phyloP scores from a whole-genome alignment of 92 coral and sea anemone genomes.

The Siderastrea radians region DNA sequence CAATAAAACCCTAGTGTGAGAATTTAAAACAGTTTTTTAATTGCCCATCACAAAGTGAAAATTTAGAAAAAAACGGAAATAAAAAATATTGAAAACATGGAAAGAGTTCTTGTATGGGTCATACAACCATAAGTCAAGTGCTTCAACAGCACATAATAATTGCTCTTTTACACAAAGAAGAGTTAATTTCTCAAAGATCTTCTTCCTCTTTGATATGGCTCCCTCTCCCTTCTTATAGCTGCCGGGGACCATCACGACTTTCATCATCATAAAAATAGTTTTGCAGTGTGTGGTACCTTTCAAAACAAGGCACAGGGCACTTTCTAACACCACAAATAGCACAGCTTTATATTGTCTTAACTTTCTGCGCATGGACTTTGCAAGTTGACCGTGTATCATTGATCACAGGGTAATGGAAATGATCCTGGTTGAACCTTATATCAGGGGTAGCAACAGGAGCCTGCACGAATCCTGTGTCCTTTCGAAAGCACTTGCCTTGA shows the following conservation, averaged over 20 bases:
- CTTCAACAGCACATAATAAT: neutral
- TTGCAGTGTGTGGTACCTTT: slow-evolving; percentile 47
- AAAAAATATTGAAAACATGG: slow-evolving; percentile 5
- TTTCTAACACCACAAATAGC: slow-evolving; percentile 49
- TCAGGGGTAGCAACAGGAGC: slow-evolving; percentile 30
- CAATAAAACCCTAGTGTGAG: neutral
- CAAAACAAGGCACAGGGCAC: slow-evolving; percentile 59
- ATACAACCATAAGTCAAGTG: neutral
- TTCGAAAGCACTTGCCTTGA: slow-evolving; percentile 42
- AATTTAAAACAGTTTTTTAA: slow-evolving; percentile 20
- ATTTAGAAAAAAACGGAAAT: neutral
- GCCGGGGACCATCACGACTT: slow-evolving; percentile 20
- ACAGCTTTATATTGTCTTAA: slow-evolving; percentile 49
- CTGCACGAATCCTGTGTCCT: slow-evolving; percentile 11
- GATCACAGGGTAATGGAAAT: slow-evolving; percentile 48
- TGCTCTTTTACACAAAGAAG: neutral
- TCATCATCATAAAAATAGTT: slow-evolving; percentile 39
- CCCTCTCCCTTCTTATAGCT: slow-evolving; percentile 23
- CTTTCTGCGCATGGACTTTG: slow-evolving; percentile 54
- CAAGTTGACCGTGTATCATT: slow-evolving; percentile 47
- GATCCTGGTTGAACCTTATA: slow-evolving; percentile 28
- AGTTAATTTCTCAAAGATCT: slow-evolving; percentile 35
- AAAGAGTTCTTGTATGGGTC: neutral
- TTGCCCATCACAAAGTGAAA: slow-evolving; percentile 13
- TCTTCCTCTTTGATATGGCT: slow-evolving; percentile 42